Base-by-base conservation (phyloP, 2,113 vertebrate genomes). In the Xenopus borealis region DNA sequence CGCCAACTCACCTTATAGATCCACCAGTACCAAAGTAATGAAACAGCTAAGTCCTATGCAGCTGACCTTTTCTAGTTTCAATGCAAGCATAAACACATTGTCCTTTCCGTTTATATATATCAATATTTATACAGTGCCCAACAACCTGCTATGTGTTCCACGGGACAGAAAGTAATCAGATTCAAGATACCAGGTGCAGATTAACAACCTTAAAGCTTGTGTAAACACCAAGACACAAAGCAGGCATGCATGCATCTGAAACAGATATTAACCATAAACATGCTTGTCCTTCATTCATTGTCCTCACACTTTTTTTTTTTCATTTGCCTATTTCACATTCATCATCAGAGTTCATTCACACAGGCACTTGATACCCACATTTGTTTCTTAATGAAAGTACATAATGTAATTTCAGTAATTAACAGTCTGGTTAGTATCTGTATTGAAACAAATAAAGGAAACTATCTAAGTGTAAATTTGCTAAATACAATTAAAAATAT, bases 61-160 rank as follows among this genome's bases (percentile, higher is more conserved):
- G 58, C 14, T 76, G 73, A 76, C 73, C 73, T 76, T 76, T 76
- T 17, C 57, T 30, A 57, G 66, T 62, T 69, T 45, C 53, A 53
- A 57, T 58, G 40, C 13, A 18, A 19, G 58, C 44, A 69, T 23
- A 63, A 63, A 40, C 8, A 58, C 59, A 64, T 17, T 76, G 73
- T 69, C 73, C 73, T 76, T 76, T 76, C 63, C 66, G 69, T n/a
- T n/a, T 66, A 64, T 47, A 58, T 58, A 69, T 76, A 62, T 69
- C 17, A 30, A 59, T 76, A 61, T 62, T 62, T 57, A 50, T 69
- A 55, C 14, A 57, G 17, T 52, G 45, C 58, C 66, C 66, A 76
- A 45, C 65, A 76, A 69, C 62, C 33, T 63, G 11, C 45, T 12
- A 11, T 69, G 20, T 62, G 45, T 12, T 52, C 30, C 23, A 30